Conservation (phyloP, 2,113 vertebrate species). For the Dipodomys spectabilis region DNA sequence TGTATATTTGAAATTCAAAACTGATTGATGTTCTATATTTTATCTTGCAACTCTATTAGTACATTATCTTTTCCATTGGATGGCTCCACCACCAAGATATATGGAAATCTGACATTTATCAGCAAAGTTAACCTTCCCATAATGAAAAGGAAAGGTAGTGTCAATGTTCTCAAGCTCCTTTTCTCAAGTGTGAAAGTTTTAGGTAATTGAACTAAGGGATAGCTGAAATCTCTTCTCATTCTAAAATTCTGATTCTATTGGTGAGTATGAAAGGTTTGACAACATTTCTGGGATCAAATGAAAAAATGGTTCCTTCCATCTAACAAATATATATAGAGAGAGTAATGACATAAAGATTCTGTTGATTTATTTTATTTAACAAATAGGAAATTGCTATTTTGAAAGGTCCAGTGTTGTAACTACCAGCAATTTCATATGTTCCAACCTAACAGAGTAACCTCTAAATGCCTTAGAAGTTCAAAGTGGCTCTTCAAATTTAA, state of each 20-base stretch:
- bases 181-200: constrained; percentile 14
- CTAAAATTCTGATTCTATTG: not conserved
- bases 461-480: not conserved
- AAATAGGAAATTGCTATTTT: not conserved
- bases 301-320: not conserved
- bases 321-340: not conserved
- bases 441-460: not conserved
- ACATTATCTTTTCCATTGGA: not conserved
- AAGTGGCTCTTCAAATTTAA: not conserved
- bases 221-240: not conserved
- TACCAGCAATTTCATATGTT: not conserved
- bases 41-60: not conserved
- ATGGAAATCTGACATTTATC: not conserved
- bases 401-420: constrained; percentile 13
- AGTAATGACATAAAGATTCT: not conserved
- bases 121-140: not conserved
- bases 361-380: not conserved
- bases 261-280: not conserved
- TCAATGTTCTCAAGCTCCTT: not conserved
- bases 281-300: not conserved
- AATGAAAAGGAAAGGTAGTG: not conserved
- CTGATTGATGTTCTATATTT: not conserved
- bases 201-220: not conserved
- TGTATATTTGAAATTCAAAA: not conserved
- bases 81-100: not conserved